Evolutionary conservation across 2,888 invertebrate genomes (phyloP), one percentile per base, ranked within the genome.

Genomic region (Prostheceraeus crozeri): DNA sequence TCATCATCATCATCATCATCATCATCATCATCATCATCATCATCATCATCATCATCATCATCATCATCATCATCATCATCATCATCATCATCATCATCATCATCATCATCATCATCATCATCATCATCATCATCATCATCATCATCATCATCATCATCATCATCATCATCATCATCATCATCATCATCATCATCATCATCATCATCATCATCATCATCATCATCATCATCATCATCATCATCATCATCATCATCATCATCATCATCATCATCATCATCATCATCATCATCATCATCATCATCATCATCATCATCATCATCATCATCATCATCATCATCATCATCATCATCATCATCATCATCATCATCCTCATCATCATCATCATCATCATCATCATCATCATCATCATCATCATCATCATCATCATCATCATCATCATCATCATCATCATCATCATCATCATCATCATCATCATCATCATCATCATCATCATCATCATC

Each of bases 1-100:
- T 33, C 8, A 33, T 33, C 33, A 33, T 33, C 33, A 33, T 33
- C 33, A 33, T 40, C 87, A 19, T 84, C 61, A 70, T 77, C 72
- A 33, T 33, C 33, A n/a, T 33, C 27, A 65, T 62, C 33, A 33
- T 33, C 33, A 33, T 33, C 33, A 33, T 33, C 33, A 33, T 33
- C 33, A 33, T 33, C 33, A n/a, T 33, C 33, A 33, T 33, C 33
- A 33, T 33, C 33, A 33, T 33, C 33, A 33, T 33, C 33, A 33
- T 33, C 33, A 33, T 33, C 8, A 33, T 33, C 33, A 33, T 33
- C 8, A 33, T 33, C 33, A 33, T 33, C 8, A 33, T 33, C 33
- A 33, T 33, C 33, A 33, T 33, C 33, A 33, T 33, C 33, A n/a
- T 33, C 33, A 33, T 33, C 33, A 33, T 33, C 33, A 33, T 33